phyloP scores from a whole-genome alignment of 2,113 vertebrate species.

The Myrmecobius fasciatus region DNA sequence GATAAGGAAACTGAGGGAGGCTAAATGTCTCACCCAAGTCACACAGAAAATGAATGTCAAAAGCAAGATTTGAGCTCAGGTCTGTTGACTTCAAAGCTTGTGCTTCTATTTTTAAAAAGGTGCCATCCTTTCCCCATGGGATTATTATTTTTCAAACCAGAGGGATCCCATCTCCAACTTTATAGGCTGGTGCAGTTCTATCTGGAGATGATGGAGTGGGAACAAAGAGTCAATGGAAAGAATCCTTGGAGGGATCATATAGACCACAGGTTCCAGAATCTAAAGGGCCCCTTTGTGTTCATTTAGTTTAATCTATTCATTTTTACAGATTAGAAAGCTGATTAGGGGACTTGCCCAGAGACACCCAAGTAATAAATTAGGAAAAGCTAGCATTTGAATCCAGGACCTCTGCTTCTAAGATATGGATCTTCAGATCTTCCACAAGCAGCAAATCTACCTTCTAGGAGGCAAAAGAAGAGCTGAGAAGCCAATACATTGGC shows the following conservation, averaged over 20 bases:
- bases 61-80: not conserved
- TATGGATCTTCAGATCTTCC: not conserved
- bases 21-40: not conserved
- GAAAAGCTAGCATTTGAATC: not conserved
- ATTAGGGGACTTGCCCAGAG: not conserved
- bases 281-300: not conserved
- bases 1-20: not conserved
- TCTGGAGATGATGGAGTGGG: not conserved
- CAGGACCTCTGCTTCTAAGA: not conserved
- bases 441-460: not conserved
- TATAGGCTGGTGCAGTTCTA: not conserved
- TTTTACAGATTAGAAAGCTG: not conserved
- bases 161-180: not conserved
- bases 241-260: not conserved
- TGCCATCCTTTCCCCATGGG: not conserved
- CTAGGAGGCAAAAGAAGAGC: conserved; percentile 3
- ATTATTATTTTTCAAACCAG: not conserved
- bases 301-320: not conserved
- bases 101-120: not conserved
- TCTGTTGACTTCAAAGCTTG: not conserved
- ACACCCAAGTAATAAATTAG: not conserved
- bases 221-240: not conserved
- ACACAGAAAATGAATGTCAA: not conserved
- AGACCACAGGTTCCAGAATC: not conserved
- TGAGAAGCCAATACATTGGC: conserved; percentile 22